These are phyloP conservation scores for Silvanus unidentatus DNA, from an alignment of 2,888 invertebrate genomes.

Conservation along the genomic window DNA sequence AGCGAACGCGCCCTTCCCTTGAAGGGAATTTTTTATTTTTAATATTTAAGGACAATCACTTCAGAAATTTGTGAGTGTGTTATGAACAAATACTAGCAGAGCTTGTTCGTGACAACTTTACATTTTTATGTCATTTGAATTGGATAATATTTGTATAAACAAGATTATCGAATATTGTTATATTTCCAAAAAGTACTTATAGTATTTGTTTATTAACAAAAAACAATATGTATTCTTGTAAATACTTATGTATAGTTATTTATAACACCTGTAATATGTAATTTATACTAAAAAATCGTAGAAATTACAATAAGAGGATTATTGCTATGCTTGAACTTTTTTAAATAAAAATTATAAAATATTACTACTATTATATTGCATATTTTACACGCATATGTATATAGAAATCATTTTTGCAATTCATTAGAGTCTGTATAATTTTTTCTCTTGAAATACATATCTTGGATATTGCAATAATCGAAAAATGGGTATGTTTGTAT, in stretches of 20 bases:
- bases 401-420: too few relatives aligned
- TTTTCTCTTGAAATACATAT: conserved; percentile 29
- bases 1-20: too few relatives aligned
- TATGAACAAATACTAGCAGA: conserved; percentile 1
- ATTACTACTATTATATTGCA: neutral
- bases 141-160: conserved; percentile 10
- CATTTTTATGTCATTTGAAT: too few relatives aligned
- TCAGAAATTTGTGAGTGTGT: neutral
- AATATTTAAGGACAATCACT: conserved; percentile 32
- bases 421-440: too few relatives aligned
- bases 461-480: conserved; percentile 35
- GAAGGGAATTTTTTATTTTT: conserved; percentile 14
- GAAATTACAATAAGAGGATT: conserved; percentile 26
- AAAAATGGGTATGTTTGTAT: conserved; percentile 2
- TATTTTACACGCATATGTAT: too few relatives aligned
- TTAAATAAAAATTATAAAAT: conserved; percentile 12
- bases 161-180: conserved; percentile 20
- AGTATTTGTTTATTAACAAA: conserved; percentile 13
- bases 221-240: conserved; percentile 36
- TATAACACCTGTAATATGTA: conserved; percentile 34
- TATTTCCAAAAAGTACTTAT: conserved; percentile 15
- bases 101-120: conserved; percentile 10
- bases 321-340: conserved; percentile 27
- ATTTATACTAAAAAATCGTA: conserved; percentile 33
- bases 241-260: conserved; percentile 48